phyloP scores from a whole-genome alignment of 2,797 vertebrate genomes.

The Gymnoscopelus braueri region DNA sequence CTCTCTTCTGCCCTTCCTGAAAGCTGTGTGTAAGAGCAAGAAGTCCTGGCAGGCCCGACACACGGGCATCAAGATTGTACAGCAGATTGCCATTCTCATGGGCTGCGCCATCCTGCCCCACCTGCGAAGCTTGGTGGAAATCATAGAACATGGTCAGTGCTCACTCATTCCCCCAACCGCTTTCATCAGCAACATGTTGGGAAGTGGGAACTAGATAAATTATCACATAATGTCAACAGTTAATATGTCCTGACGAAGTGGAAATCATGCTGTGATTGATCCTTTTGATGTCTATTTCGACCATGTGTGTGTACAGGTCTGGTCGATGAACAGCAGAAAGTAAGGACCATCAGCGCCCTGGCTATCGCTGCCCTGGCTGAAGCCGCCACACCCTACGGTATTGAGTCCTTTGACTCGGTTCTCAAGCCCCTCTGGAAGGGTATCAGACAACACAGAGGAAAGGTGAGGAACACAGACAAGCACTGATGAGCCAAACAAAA shows the following conservation, averaged over 20 bases:
- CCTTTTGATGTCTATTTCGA: neutral
- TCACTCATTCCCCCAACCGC: slow-evolving; percentile 67
- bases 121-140: slow-evolving; percentile 99
- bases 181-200: neutral
- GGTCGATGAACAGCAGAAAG: slow-evolving; percentile 99
- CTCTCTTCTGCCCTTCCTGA: slow-evolving; percentile 97
- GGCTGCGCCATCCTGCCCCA: slow-evolving; percentile 98
- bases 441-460: slow-evolving; percentile 98
- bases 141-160: slow-evolving; percentile 98
- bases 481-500: neutral
- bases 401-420: slow-evolving; percentile 98
- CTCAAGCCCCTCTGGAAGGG: slow-evolving; percentile 99
- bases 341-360: slow-evolving; percentile 97
- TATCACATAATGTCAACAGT: too few species aligned
- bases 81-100: slow-evolving; percentile 99
- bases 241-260: too few species aligned
- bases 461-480: slow-evolving; percentile 78
- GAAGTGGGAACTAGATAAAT: too few species aligned
- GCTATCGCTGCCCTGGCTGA: slow-evolving; percentile 98
- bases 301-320: slow-evolving; percentile 81
- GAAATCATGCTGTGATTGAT: neutral
- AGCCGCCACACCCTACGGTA: slow-evolving; percentile 97
- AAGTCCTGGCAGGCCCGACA: slow-evolving; percentile 99
- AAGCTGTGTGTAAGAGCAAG: slow-evolving; percentile 99
- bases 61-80: slow-evolving; percentile 99